Evolutionary conservation across 2,888 invertebrate genomes (phyloP).

Genomic region (Arenicola marina): DNA sequence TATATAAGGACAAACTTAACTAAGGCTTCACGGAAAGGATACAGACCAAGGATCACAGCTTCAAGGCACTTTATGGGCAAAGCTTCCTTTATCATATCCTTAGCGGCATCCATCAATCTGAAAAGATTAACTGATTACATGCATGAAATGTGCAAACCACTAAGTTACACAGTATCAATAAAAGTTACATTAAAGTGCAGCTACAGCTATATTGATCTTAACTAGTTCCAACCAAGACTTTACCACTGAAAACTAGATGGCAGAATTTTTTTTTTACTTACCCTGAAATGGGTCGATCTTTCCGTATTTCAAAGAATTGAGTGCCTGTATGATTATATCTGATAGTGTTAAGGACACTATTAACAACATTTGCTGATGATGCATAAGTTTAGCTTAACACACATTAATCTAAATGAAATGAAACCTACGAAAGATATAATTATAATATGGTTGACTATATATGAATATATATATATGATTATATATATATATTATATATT

Average conservation of each 20-base stretch:
- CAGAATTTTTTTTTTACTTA: conserved; percentile 37
- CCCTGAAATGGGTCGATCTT: conserved; percentile 58
- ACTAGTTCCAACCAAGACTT: neutral
- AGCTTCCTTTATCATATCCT: conserved; percentile 60
- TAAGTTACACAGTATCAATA: neutral
- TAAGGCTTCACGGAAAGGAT: too few species aligned
- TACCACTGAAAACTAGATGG: too few species aligned
- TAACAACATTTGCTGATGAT: neutral
- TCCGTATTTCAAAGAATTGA: conserved; percentile 61
- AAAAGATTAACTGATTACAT: conserved; percentile 21
- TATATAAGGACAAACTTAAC: too few species aligned
- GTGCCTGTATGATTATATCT: conserved; percentile 61
- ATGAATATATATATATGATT: neutral
- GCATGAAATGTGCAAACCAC: neutral
- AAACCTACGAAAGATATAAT: neutral
- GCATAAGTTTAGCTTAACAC: neutral
- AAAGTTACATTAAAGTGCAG: neutral
- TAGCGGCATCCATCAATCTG: conserved; percentile 60
- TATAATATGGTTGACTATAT: neutral
- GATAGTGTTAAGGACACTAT: neutral
- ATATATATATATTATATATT: neutral
- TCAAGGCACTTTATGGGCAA: conserved; percentile 63
- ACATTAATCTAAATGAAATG: neutral
- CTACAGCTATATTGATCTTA: neutral
- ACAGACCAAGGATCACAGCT: conserved; percentile 61